Percentiles rank a stretch among this genome's conserved stretches.
These are phyloP conservation scores for Mya arenaria DNA, from an alignment of 1,140 invertebrate genomes.

Conservation along the genomic window DNA sequence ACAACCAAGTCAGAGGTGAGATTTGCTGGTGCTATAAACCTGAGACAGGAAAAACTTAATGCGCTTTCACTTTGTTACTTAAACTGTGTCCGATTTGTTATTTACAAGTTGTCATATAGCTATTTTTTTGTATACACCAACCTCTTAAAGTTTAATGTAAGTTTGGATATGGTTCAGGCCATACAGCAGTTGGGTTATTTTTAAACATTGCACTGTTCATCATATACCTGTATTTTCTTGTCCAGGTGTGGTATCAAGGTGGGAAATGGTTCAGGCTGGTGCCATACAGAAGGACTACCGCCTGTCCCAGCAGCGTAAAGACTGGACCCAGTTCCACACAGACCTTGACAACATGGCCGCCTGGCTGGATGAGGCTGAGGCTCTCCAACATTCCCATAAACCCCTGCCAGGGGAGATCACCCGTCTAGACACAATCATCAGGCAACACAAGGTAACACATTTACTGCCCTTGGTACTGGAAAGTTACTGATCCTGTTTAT, in stretches of 20 bases:
- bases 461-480: too few species aligned
- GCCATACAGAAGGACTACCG: conserved; percentile 89
- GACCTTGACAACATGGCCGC: conserved; percentile 94
- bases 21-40: too few species aligned
- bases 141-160: too few species aligned
- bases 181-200: too few species aligned
- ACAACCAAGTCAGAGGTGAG: conserved; percentile 85
- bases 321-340: conserved; percentile 93
- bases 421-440: conserved; percentile 91
- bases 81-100: too few species aligned
- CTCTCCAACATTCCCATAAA: conserved; percentile 87
- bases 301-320: conserved; percentile 87
- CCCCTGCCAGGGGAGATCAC: conserved; percentile 89
- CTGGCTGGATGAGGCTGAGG: conserved; percentile 94
- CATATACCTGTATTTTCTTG: conserved; percentile 12
- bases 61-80: too few species aligned
- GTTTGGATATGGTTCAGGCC: too few species aligned
- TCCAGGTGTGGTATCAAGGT: conserved; percentile 84
- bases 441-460: conserved; percentile 86
- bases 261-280: conserved; percentile 84
- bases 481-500: too few species aligned
- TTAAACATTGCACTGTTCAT: neutral
- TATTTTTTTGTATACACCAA: too few species aligned
- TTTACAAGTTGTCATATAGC: too few species aligned
- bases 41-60: too few species aligned